Evolutionary conservation across 2,113 vertebrate genomes (phyloP), one percentile per base, ranked within the genome.

Genomic region (Brachyistius frenatus): DNA sequence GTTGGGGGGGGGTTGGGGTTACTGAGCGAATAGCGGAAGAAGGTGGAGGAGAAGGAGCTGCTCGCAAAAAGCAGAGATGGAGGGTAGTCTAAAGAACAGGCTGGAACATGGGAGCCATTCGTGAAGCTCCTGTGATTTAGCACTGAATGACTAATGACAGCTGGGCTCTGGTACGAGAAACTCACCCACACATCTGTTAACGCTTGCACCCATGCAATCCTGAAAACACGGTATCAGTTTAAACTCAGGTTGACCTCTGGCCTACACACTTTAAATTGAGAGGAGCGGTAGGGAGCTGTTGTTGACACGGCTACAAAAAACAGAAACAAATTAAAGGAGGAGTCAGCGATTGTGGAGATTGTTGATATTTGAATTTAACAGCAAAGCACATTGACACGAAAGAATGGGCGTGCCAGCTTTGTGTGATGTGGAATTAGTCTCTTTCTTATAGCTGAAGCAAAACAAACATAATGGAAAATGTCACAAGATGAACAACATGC

Each of bases 91-190:
- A 57, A 63, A 58, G 66, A 69, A 62, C 7, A 67, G 16, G 44
- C 66, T 81, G 66, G 72, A 88, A 91, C 87, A 90, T 72, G 13
- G 68, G 49, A 86, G 32, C 46, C 62, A 87, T 88, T 93, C 88
- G 89, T 65, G 57, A 71, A 55, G 61, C 66, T 71, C 9, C 52
- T 73, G 54, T 79, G 81, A 85, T 86, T 84, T 78, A 75, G 49
- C 65, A 44, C 65, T 54, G 52, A 78, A 76, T 80, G 79, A 87
- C 65, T 79, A 81, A 85, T 71, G 73, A 87, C 85, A 84, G 75
- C 82, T 81, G 76, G 66, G 52, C 60, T 75, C 66, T 8, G 10
- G 31, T 68, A 11, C 33, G 46, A 0, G 54, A 80, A 60, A 46
- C 62, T 79, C 62, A 69, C 7, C 33, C 76, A 23, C 63, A 6